A percentile compares a stretch with the other conserved stretches of the same genome.
These are phyloP conservation scores for Bufo bufo DNA, from an alignment of 2,113 vertebrate species.

Conservation along the genomic window DNA sequence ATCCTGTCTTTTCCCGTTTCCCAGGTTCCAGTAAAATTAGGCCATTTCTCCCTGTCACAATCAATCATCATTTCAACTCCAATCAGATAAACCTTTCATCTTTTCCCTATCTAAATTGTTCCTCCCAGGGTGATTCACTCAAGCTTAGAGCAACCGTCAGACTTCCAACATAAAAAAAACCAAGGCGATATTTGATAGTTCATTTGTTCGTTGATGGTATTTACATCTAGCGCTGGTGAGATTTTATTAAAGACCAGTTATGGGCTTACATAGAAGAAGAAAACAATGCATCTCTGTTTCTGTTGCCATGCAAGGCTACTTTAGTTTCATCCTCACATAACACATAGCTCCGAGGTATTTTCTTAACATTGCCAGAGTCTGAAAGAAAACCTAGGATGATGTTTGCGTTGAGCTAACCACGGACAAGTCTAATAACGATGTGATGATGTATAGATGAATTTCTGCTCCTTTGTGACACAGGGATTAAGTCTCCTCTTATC, in stretches of 20 bases:
- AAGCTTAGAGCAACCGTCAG: slow-evolving; percentile 66
- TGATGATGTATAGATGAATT: slow-evolving; percentile 93
- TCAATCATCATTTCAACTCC: slow-evolving; percentile 73
- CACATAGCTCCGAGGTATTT: slow-evolving; percentile 78
- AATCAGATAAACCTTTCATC: slow-evolving; percentile 72
- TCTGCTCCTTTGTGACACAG: slow-evolving; percentile 80
- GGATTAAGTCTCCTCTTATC: slow-evolving; percentile 87
- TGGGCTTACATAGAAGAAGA: slow-evolving; percentile 70
- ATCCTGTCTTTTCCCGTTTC: slow-evolving; percentile 42
- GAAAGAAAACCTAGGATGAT: slow-evolving; percentile 75
- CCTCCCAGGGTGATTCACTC: slow-evolving; percentile 68
- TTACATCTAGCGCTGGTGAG: slow-evolving; percentile 72
- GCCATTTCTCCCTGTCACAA: slow-evolving; percentile 69
- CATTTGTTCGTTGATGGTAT: slow-evolving; percentile 70
- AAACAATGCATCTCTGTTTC: slow-evolving; percentile 83
- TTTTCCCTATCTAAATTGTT: slow-evolving; percentile 70
- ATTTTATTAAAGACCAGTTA: slow-evolving; percentile 76
- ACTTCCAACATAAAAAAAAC: slow-evolving; percentile 63
- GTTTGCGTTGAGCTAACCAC: slow-evolving; percentile 71
- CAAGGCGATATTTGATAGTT: slow-evolving; percentile 73
- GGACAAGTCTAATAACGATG: slow-evolving; percentile 85
- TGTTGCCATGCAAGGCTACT: slow-evolving; percentile 79
- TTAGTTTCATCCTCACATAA: slow-evolving; percentile 85
- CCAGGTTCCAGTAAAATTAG: slow-evolving; percentile 62
- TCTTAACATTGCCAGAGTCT: slow-evolving; percentile 74